phyloP scores from a whole-genome alignment of 2,113 vertebrate genomes.

The Uria aalge region DNA sequence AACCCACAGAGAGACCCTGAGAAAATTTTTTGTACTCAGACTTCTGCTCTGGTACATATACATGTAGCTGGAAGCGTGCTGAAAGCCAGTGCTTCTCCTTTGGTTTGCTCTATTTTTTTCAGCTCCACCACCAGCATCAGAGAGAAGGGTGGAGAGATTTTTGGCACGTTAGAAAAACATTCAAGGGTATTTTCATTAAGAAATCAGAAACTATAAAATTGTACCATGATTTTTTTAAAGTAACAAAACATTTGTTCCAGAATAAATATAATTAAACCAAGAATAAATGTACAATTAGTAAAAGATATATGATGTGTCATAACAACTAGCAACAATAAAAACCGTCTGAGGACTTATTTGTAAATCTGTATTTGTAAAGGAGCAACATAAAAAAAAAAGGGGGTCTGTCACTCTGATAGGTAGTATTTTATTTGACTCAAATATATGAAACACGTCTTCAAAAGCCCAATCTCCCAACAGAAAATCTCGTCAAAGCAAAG shows the following conservation, averaged over 20 bases:
- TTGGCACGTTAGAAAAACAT: not conserved
- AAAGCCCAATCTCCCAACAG: slow-evolving; percentile 1
- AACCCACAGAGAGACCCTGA: not conserved
- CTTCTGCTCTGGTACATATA: not conserved
- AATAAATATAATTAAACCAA: not conserved
- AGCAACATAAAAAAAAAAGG: not conserved
- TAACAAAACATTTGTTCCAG: not conserved
- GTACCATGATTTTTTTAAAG: not conserved
- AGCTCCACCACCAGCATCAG: not conserved
- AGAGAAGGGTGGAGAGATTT: not conserved
- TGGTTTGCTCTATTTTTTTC: not conserved
- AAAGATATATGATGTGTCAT: not conserved
- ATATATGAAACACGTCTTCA: slow-evolving; percentile 48
- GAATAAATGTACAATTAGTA: not conserved
- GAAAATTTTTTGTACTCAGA: not conserved
- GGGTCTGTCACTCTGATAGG: not conserved
- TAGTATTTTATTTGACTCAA: slow-evolving; percentile 38
- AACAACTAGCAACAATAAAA: slow-evolving; percentile 9
- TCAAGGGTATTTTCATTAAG: not conserved
- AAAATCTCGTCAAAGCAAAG: slow-evolving; percentile 31
- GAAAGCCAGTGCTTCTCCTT: not conserved
- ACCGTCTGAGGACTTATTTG: not conserved
- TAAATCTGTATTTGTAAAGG: not conserved
- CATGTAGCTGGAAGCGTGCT: not conserved
- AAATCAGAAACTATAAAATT: not conserved